Evolutionary conservation across 2,888 invertebrate genomes (phyloP), one percentile per base, ranked within the genome.

Genomic region (Ophion slaviceki): DNA sequence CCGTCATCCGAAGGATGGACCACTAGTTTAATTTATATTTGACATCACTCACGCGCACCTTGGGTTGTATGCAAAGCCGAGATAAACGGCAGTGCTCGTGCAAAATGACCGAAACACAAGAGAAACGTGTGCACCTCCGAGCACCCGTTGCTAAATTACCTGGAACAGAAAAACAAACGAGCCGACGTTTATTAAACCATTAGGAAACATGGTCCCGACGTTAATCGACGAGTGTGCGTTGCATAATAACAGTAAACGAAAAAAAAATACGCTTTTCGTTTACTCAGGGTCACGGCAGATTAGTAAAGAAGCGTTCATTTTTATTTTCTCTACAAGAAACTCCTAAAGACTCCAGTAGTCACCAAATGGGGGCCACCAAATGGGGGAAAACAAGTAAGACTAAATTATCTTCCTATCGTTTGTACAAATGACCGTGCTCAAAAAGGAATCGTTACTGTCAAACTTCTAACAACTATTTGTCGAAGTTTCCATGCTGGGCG

Each of bases 131-230:
- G 75, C 61, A 61, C 36, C 64, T 61, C 28, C 62, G 61, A 62
- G 53, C 53, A 14, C 53, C 82, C 61, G 81, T 74, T 81, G 82
- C 36, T 86, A 83, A 86, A 86, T 88, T 89, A 90, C 90, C 90
- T 90, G 89, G 66, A 90, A 90, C 88, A 89, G 76, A 85, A 88
- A 86, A 84, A 85, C 64, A 62, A 87, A 86, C 76, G 82, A 74
- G 28, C 40, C 53, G 71, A 80, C 86, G 82, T 86, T 86, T 80
- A 86, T 86, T 83, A 86, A 86, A 80, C 67, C 80, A 76, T 85
- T 85, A 82, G 80, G 77, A 57, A 80, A 67, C 71, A 79, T 61
- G 67, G 66, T 57, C 45, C 61, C n/a, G 82, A 80, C 76, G 79
- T 82, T 85, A 85, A 85, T 85, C 76, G 82, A 82, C 85, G 85